A percentile compares a stretch with the other conserved stretches of the same genome.
phyloP scores from a whole-genome alignment of 2,888 invertebrate genomes.

The Syrista parreyssii region DNA sequence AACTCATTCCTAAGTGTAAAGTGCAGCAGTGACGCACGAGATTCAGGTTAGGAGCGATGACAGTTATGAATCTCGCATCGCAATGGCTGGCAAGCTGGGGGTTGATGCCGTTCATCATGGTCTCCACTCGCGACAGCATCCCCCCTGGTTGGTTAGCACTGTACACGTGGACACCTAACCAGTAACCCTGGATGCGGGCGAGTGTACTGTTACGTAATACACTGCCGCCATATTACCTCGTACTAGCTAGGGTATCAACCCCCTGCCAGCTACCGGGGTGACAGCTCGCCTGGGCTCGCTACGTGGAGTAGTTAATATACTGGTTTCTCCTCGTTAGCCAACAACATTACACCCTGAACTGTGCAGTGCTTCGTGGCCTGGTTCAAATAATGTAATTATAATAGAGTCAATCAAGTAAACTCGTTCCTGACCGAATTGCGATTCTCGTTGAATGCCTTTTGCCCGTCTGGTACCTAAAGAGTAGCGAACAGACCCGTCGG shows the following conservation, averaged over 20 bases:
- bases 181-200: conserved; percentile 40
- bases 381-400: conserved; percentile 35
- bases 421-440: not conserved
- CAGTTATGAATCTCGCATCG: conserved; percentile 61
- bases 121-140: conserved; percentile 13
- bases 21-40: conserved; percentile 18
- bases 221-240: conserved; percentile 49
- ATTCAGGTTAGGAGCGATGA: conserved; percentile 59
- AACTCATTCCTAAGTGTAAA: not conserved
- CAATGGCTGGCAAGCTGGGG: conserved; percentile 50
- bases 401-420: conserved; percentile 26
- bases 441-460: not conserved
- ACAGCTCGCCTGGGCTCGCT: conserved; percentile 37
- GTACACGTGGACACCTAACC: conserved; percentile 43
- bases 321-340: conserved; percentile 56
- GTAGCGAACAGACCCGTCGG: not conserved
- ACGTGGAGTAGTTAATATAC: conserved; percentile 52
- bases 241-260: conserved; percentile 42
- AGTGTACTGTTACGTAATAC: conserved; percentile 56
- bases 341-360: conserved; percentile 5
- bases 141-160: conserved; percentile 29
- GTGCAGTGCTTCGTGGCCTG: not conserved
- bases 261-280: conserved; percentile 34
- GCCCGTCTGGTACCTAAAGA: not conserved
- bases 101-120: conserved; percentile 55